These are phyloP conservation scores for Bruchidius siliquastri DNA, from an alignment of 2,888 invertebrate genomes.

Conservation along the genomic window DNA sequence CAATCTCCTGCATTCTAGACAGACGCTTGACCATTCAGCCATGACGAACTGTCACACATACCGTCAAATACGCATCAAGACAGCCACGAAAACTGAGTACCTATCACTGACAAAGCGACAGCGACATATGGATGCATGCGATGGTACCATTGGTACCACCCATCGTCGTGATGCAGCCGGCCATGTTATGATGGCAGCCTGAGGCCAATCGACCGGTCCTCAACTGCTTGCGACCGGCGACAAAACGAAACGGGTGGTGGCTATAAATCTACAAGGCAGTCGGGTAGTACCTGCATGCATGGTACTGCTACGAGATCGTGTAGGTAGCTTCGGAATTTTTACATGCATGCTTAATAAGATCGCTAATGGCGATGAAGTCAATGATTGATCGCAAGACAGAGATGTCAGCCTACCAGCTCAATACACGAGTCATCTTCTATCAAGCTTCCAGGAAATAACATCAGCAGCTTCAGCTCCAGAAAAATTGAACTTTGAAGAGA, in stretches of 20 bases:
- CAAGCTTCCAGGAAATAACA: too few relatives aligned
- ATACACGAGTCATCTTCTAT: too few relatives aligned
- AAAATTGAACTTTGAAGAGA: too few relatives aligned
- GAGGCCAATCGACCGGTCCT: constrained; percentile 23
- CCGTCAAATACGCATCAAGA: too few relatives aligned
- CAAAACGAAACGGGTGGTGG: background rate
- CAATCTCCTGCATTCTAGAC: too few relatives aligned
- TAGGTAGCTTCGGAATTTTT: background rate
- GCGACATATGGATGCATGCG: background rate
- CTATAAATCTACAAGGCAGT: background rate
- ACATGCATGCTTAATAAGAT: background rate
- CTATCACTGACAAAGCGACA: background rate
- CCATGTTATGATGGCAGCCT: constrained; percentile 6
- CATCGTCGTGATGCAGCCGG: constrained; percentile 11
- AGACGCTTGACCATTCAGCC: too few relatives aligned
- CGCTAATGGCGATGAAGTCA: too few relatives aligned
- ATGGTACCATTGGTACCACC: constrained; percentile 14
- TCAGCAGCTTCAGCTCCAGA: too few relatives aligned
- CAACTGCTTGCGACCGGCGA: background rate
- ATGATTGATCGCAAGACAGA: too few relatives aligned
- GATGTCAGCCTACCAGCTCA: too few relatives aligned
- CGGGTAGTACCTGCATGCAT: background rate
- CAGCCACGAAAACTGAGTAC: too few relatives aligned
- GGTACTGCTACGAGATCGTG: background rate
- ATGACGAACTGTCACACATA: too few relatives aligned